These are phyloP conservation scores for Simalia tracyae DNA, from an alignment of 2,797 vertebrate species.

Conservation along the genomic window DNA sequence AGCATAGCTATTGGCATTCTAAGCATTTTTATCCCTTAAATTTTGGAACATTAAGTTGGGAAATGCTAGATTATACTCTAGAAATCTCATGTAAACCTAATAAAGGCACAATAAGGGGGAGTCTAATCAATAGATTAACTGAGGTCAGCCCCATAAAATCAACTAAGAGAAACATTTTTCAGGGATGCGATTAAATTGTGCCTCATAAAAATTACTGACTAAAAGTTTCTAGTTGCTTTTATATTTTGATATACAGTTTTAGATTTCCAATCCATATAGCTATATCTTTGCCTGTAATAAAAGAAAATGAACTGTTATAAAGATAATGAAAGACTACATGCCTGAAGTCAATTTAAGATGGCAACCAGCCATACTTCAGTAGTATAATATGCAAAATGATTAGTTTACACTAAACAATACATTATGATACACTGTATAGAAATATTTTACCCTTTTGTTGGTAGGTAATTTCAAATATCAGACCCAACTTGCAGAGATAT, in stretches of 20 bases:
- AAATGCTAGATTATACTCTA: not conserved
- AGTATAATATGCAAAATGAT: not conserved
- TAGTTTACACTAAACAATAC: no score
- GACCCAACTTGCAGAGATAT: not conserved
- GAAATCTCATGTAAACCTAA: not conserved
- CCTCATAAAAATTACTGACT: not conserved
- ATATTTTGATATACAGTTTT: conserved; percentile 7
- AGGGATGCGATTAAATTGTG: not conserved
- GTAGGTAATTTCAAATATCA: no score
- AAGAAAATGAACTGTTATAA: not conserved
- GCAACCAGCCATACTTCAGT: not conserved
- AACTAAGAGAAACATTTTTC: not conserved
- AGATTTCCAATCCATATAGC: not conserved
- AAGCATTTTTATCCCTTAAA: no score
- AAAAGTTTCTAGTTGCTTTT: not conserved
- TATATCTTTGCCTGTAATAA: conserved; percentile 5
- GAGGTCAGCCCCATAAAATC: not conserved
- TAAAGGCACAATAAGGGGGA: conserved; percentile 5
- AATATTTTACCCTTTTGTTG: not conserved
- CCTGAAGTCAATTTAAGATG: not conserved
- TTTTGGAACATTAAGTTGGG: no score
- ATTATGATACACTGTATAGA: not conserved
- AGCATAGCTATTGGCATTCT: no score
- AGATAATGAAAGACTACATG: not conserved
- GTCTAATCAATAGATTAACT: not conserved